phyloP scores from a whole-genome alignment of 2,888 invertebrate species.

The Itoplectis maculator region DNA sequence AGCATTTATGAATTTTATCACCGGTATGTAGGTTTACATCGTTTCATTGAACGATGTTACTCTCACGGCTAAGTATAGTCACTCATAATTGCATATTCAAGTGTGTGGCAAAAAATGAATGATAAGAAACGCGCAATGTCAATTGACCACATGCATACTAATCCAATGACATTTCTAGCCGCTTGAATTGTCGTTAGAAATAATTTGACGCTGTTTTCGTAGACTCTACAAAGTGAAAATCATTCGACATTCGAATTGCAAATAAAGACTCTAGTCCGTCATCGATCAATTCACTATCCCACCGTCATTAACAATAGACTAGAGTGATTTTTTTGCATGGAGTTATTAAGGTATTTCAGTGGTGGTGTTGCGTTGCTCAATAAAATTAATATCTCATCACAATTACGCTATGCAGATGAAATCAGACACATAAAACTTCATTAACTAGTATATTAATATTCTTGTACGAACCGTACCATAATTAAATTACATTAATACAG shows the following conservation, averaged over 20 bases:
- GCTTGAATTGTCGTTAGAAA: slow-evolving; percentile 9
- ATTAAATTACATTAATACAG: slow-evolving; percentile 46
- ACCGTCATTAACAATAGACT: slow-evolving; percentile 19
- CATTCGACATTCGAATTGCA: slow-evolving; percentile 32
- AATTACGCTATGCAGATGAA: slow-evolving; percentile 1
- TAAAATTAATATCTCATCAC: slow-evolving; percentile 1
- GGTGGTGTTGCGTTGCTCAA: background rate
- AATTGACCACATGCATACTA: background rate
- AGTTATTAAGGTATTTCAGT: background rate
- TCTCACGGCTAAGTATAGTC: background rate
- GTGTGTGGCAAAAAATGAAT: background rate
- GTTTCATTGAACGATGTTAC: background rate
- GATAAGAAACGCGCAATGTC: background rate
- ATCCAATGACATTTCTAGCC: background rate
- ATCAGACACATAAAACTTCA: slow-evolving; percentile 17
- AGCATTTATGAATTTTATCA: background rate
- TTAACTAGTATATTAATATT: slow-evolving; percentile 40
- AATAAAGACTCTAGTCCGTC: slow-evolving; percentile 38
- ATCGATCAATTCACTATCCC: slow-evolving; percentile 44
- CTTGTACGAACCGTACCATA: slow-evolving; percentile 28
- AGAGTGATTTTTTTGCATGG: slow-evolving; percentile 2
- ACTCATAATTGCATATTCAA: background rate
- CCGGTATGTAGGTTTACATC: background rate
- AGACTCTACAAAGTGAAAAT: slow-evolving; percentile 18
- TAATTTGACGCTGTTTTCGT: slow-evolving; percentile 35